Conservation (phyloP, 2,113 vertebrate species). For the Eupsittula cactorum region DNA sequence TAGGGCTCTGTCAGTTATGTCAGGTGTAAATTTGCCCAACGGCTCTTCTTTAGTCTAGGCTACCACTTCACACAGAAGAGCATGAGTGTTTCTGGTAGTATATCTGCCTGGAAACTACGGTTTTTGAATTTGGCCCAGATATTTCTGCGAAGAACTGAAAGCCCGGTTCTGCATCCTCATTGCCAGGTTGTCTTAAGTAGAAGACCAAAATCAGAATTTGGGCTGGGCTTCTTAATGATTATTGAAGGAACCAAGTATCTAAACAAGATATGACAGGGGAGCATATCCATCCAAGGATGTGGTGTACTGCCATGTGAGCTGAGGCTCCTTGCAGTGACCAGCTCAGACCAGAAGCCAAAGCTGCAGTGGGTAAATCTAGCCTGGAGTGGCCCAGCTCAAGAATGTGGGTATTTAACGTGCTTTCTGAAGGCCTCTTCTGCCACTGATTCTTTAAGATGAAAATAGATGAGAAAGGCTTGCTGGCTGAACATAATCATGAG, state of each 20-base stretch:
- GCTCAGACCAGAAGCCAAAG: background rate
- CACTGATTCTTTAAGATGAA: background rate
- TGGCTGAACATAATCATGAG: background rate
- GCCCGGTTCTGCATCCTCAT: background rate
- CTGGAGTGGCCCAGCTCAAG: background rate
- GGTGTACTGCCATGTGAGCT: rapidly evolving
- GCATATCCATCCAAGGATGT: rapidly evolving
- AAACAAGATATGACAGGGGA: background rate
- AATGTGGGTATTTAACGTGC: rapidly evolving
- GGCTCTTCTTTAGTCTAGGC: background rate
- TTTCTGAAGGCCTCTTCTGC: background rate
- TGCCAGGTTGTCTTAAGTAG: background rate
- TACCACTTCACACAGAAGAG: background rate
- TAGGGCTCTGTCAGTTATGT: background rate
- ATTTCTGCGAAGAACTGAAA: background rate
- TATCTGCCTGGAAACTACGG: background rate
- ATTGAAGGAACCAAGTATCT: background rate
- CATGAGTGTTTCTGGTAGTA: background rate
- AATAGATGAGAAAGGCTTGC: background rate
- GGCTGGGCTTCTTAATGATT: background rate
- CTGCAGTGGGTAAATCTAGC: background rate
- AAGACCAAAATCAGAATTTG: background rate
- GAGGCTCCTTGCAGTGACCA: background rate
- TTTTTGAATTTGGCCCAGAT: background rate
- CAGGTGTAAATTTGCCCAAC: background rate